Conservation (phyloP, 2,888 invertebrate genomes). For the Xestoiulus laeticollis region DNA sequence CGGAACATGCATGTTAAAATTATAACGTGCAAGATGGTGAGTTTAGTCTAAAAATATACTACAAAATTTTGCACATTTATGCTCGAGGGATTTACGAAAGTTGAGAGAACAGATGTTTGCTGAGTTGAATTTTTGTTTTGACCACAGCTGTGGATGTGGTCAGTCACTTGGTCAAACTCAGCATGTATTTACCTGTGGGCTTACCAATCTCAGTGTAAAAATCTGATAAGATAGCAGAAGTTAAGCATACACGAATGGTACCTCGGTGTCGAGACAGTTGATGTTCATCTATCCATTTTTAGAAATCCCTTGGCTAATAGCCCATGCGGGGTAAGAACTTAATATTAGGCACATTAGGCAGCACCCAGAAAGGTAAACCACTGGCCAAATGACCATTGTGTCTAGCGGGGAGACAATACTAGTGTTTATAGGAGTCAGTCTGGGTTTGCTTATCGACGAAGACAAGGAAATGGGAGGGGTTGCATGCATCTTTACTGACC, state of each 20-base stretch:
- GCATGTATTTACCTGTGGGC: slow-evolving; percentile 15
- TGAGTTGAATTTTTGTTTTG: not conserved
- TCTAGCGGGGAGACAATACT: slow-evolving; percentile 20
- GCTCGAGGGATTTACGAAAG: not conserved
- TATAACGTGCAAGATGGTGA: too few relatives aligned
- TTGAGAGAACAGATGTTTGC: slow-evolving; percentile 6
- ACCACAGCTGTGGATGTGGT: not conserved
- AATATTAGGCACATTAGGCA: not conserved
- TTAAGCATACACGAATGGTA: slow-evolving; percentile 7
- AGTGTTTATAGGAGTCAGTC: slow-evolving; percentile 35
- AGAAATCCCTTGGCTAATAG: not conserved
- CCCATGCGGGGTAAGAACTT: not conserved
- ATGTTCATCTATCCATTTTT: not conserved
- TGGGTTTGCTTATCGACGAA: slow-evolving; percentile 28
- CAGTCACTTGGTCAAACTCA: not conserved
- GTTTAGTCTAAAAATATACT: too few relatives aligned
- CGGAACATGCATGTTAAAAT: too few relatives aligned
- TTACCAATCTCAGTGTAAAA: not conserved
- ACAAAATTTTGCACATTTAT: not conserved
- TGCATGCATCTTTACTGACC: slow-evolving; percentile 5
- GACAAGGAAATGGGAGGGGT: slow-evolving; percentile 30
- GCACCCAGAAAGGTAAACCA: not conserved
- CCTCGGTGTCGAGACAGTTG: not conserved
- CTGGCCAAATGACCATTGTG: not conserved
- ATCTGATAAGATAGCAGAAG: slow-evolving; percentile 6